Evolutionary conservation across 2,797 vertebrate species (phyloP).

Genomic region (Poecile montanus): DNA sequence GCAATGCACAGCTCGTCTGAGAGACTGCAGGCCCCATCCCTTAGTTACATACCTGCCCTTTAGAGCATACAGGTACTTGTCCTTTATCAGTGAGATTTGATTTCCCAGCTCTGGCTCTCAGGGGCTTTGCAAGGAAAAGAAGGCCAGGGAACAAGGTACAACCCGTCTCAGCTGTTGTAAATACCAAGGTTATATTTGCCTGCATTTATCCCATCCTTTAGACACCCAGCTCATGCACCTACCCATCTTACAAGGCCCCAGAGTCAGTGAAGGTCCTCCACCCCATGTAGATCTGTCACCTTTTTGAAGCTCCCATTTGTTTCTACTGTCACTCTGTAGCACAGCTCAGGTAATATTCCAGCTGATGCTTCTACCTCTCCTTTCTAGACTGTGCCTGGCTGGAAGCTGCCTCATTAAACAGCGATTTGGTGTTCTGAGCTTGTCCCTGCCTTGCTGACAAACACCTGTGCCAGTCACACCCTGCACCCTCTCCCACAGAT

Average conservation of each 20-base stretch:
- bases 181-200: not conserved
- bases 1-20: not conserved
- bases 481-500: not conserved
- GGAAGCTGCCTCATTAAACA: not conserved
- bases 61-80: not conserved
- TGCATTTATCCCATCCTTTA: not conserved
- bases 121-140: not conserved
- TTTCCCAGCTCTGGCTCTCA: not conserved
- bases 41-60: not conserved
- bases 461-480: not conserved
- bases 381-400: not conserved
- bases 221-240: not conserved
- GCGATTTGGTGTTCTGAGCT: conserved; percentile 2
- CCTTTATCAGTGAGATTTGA: not conserved
- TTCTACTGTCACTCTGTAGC: not conserved
- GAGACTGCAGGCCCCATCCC: not conserved
- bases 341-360: not conserved
- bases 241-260: not conserved
- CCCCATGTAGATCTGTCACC: not conserved
- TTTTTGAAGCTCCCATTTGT: not conserved
- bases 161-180: not conserved
- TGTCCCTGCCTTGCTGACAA: not conserved
- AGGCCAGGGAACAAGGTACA: not conserved
- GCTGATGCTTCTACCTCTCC: not conserved
- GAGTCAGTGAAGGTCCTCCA: not conserved